A percentile compares a stretch with the other conserved stretches of the same genome.
Evolutionary conservation across 1,140 invertebrate species (phyloP).

Genomic region (Drosophila baimaii): DNA sequence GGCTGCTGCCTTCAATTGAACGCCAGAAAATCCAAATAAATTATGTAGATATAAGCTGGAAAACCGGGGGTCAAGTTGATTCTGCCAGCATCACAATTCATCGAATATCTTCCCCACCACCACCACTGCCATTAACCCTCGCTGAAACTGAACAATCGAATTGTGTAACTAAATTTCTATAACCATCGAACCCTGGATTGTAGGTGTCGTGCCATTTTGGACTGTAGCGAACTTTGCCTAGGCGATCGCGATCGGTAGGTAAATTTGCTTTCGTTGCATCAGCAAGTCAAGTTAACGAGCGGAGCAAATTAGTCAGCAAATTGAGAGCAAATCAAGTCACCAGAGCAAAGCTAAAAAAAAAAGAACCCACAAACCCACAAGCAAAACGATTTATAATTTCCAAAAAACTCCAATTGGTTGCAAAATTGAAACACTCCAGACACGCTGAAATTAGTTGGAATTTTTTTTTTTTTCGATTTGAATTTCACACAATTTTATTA

Average conservation of each 20-base stretch:
- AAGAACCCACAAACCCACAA: not conserved
- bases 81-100: slow-evolving; percentile 23
- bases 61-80: slow-evolving; percentile 3
- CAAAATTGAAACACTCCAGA: slow-evolving; percentile 40
- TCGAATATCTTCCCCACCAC: not conserved
- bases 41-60: slow-evolving; percentile 5
- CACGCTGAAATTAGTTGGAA: slow-evolving; percentile 37
- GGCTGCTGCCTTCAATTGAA: not conserved
- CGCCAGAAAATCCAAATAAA: slow-evolving; percentile 1
- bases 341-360: slow-evolving; percentile 41
- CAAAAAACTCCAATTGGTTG: slow-evolving; percentile 57
- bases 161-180: slow-evolving; percentile 52
- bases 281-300: slow-evolving; percentile 51
- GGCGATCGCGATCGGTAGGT: slow-evolving; percentile 73
- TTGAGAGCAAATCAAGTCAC: slow-evolving; percentile 56
- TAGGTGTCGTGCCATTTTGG: slow-evolving; percentile 76
- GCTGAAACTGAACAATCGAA: slow-evolving; percentile 17
- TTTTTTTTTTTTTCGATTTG: slow-evolving; percentile 42
- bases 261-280: slow-evolving; percentile 64
- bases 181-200: slow-evolving; percentile 66
- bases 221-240: slow-evolving; percentile 72
- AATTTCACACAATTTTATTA: slow-evolving; percentile 48
- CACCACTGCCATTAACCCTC: slow-evolving; percentile 4
- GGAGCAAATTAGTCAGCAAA: slow-evolving; percentile 63
- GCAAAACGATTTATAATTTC: slow-evolving; percentile 49